phyloP scores from a whole-genome alignment of 2,888 invertebrate genomes.

The Agapostemon virescens region DNA sequence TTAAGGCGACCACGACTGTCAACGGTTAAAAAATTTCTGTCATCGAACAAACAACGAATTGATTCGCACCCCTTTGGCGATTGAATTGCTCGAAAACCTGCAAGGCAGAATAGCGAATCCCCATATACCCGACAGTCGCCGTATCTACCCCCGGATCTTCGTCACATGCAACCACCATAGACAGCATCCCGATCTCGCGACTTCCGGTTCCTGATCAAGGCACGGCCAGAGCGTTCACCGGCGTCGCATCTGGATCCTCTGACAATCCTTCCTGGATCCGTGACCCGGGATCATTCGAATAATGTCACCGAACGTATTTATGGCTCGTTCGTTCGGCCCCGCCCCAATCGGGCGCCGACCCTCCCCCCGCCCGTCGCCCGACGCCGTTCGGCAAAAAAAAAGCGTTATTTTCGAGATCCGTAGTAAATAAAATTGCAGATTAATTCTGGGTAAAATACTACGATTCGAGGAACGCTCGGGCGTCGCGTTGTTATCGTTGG shows the following conservation, averaged over 20 bases:
- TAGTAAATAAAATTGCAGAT: slow-evolving; percentile 52
- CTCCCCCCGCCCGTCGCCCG: background rate
- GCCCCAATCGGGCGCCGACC: background rate
- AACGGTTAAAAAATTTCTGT: too few species aligned
- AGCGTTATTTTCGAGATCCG: slow-evolving; percentile 54
- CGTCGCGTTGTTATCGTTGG: slow-evolving; percentile 54
- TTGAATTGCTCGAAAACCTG: too few species aligned
- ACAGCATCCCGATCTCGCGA: background rate
- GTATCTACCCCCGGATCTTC: background rate
- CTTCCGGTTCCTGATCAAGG: background rate
- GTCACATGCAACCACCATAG: background rate
- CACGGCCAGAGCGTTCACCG: background rate
- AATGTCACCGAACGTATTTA: slow-evolving; percentile 53
- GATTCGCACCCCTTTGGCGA: too few species aligned
- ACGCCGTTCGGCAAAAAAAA: slow-evolving; percentile 16
- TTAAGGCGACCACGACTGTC: too few species aligned
- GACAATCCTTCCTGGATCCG: slow-evolving; percentile 51
- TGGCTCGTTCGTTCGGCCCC: slow-evolving; percentile 36
- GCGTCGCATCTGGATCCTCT: slow-evolving; percentile 27
- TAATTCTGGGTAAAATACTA: slow-evolving; percentile 55
- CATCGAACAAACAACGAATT: too few species aligned
- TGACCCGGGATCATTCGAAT: slow-evolving; percentile 44
- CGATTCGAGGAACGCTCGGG: slow-evolving; percentile 46
- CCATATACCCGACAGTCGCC: too few species aligned
- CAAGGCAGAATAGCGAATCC: too few species aligned